Evolutionary conservation across 2,113 vertebrate genomes (phyloP).

Genomic region (Amphilophus citrinellus): DNA sequence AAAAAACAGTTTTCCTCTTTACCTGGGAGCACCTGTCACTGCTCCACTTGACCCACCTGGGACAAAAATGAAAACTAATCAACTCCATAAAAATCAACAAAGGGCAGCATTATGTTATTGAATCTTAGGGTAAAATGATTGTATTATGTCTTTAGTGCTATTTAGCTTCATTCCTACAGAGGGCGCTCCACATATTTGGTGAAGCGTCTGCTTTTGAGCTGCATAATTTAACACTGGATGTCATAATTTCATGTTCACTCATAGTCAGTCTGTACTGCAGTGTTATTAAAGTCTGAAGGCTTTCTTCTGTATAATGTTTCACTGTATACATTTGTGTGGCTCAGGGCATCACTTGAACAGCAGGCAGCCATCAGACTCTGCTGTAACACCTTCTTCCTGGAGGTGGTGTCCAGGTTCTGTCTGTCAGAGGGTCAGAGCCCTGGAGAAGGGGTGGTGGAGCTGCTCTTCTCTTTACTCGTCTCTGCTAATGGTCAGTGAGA

Average conservation of each 20-base stretch:
- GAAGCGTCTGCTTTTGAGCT: neutral
- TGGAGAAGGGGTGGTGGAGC: conserved; percentile 73
- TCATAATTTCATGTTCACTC: neutral
- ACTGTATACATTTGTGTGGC: neutral
- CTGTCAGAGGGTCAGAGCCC: conserved; percentile 67
- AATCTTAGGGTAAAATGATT: no score
- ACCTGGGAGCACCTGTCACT: no score
- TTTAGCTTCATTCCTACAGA: neutral
- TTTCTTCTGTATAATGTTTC: neutral
- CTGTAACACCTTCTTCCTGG: conserved; percentile 84
- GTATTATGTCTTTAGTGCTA: no score
- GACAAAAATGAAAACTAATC: neutral
- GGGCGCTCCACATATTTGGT: no score
- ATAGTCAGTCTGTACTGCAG: neutral
- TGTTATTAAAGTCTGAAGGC: neutral
- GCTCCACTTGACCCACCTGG: neutral
- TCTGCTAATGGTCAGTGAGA: conserved; percentile 68
- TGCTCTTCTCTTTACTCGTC: conserved; percentile 81
- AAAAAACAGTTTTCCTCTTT: no score
- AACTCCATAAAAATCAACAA: fast-evolving
- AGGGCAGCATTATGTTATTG: no score
- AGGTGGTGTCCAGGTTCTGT: conserved; percentile 82
- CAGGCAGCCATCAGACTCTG: conserved; percentile 52
- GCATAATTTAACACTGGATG: neutral
- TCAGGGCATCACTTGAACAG: conserved; percentile 68